Evolutionary conservation across 2,888 invertebrate genomes (phyloP), one percentile per base, ranked within the genome.

Genomic region (Leucozona laternaria): DNA sequence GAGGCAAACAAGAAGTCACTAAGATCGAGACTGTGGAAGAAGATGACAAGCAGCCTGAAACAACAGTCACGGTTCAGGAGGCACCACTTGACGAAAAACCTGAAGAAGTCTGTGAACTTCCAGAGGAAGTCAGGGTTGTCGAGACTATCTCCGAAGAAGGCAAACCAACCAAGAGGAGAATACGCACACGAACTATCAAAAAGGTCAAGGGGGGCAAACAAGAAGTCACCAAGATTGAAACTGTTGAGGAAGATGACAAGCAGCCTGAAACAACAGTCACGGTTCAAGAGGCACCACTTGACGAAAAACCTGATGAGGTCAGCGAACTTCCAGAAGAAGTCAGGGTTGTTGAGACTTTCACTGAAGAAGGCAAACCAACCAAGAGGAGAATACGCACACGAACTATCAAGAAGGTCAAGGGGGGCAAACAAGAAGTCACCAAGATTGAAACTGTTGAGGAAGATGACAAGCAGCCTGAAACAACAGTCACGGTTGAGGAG

Each of bases 401-500:
- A 4, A 60, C 68, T 0, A 86, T 88, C 55, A 88, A 84, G 48
- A 84, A 81, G 76, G 57, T 77, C 43, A 84, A 81, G 62, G 84
- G 91, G 4, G 89, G 89, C 5, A 91, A 92, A 71, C 88, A 91
- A 82, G 92, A 92, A 89, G 88, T 92, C 0, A 93, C 93, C 0
- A 93, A 91, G 89, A 93, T 93, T n/a, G 90, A 91, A 2, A 93
- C 93, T 0, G 88, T 92, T 15, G 90, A 93, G 88, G 73, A 91
- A 85, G 78, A 92, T 91, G 88, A 91, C 90, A 90, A 93, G 91
- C 88, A 89, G 88, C 88, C 89, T 57, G 43, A 90, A 89, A 88
- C 91, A 73, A 90, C 90, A 7, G 90, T 91, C 0, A 92, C 91
- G 70, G 88, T 89, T 73, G 60, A 89, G 77, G 88, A 89, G 79